Evolutionary conservation across 2,888 invertebrate species (phyloP).

Genomic region (Rutpela maculata): DNA sequence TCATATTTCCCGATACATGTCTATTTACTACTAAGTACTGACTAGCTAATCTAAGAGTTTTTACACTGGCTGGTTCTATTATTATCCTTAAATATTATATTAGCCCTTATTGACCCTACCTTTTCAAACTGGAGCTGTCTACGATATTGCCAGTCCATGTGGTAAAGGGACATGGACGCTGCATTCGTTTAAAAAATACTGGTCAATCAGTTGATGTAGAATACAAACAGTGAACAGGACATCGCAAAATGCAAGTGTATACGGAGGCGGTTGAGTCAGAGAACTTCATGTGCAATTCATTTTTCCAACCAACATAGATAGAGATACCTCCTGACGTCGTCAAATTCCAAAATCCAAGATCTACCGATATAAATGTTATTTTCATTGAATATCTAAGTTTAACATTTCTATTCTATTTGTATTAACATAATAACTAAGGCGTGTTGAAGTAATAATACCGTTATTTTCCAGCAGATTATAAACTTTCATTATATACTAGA

Average conservation of each 20-base stretch:
- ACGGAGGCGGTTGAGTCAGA: background rate
- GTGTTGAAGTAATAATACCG: too few relatives aligned
- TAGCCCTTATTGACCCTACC: background rate
- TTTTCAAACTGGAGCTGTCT: conserved; percentile 7
- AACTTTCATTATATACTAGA: too few relatives aligned
- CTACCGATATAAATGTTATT: background rate
- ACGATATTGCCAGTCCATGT: conserved; percentile 14
- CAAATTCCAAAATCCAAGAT: background rate
- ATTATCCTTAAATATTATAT: background rate
- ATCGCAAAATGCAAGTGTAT: background rate
- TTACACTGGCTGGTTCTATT: background rate
- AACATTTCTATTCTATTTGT: background rate
- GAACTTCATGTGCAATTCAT: background rate
- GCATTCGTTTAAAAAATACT: conserved; percentile 2
- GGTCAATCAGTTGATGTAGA: conserved; percentile 7
- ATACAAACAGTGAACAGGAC: background rate
- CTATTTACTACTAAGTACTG: background rate
- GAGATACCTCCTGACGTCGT: background rate
- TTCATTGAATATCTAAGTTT: background rate
- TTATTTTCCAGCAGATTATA: too few relatives aligned
- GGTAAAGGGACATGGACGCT: conserved; percentile 4
- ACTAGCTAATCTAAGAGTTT: conserved; percentile 1
- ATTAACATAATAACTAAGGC: background rate
- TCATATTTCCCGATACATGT: background rate
- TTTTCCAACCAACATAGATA: background rate